Base-by-base conservation (phyloP, 2,113 vertebrate species). In the Telmatochromis sp. region DNA sequence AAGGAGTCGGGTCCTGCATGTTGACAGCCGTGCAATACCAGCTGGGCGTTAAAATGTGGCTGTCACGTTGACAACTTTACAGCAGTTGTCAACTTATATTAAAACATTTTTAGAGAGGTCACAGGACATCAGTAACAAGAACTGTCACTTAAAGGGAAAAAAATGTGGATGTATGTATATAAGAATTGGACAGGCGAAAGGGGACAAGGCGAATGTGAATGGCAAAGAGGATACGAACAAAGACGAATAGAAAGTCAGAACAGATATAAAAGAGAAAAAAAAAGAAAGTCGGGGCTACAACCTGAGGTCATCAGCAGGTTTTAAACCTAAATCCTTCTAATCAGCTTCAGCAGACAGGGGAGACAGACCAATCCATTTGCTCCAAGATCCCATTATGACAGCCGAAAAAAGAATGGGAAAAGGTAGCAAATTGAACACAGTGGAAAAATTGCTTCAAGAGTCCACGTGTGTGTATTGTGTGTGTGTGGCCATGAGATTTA, bases 311-410 rank as follows among this genome's bases (percentile, higher is more conserved):
- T 87, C 70, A 47, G 85, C 53, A 51, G 92, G 92, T 89, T 94
- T 92, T 93, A 90, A 91, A 87, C 58, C 84, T 85, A 90, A 93
- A 95, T 91, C 91, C 92, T 82, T 92, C 86, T 92, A 92, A 95
- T 93, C 89, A 93, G 87, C 89, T 87, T 86, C 85, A 49, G 84
- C 89, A 88, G 87, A 88, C 87, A 87, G 87, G 49, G 19, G 65
- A 88, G 87, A 89, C 81, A 79, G 88, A 93, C 87, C 93, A 93
- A 93, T 93, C 89, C 84, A 91, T 89, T 88, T 87, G 54, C 57
- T 45, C 92, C 23, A 19, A 94, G 84, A 95, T 94, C 90, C 93
- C 90, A 93, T 94, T 94, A 93, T 94, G 92, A 93, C 91, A 88
- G 86, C 28, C 75, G 87, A 90, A 88, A 90, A 88, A 90, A 82